These are phyloP conservation scores for Ceryle rudis DNA, from an alignment of 2,797 vertebrate genomes.

Conservation along the genomic window DNA sequence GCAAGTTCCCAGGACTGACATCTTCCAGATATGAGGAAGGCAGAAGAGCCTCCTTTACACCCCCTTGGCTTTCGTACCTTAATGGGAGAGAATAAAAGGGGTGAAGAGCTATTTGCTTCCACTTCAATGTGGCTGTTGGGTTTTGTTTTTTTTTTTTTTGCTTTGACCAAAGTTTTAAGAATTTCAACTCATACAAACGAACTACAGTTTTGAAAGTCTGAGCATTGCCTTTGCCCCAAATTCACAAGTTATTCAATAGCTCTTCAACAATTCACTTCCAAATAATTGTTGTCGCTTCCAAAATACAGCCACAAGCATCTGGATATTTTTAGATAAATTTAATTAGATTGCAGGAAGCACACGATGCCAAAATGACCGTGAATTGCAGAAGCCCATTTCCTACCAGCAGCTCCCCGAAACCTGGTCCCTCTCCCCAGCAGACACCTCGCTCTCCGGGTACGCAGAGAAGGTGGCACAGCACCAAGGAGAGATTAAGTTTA, in stretches of 20 bases:
- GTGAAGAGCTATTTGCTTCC: neutral
- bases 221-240: neutral
- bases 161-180: neutral
- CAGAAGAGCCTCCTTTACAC: neutral
- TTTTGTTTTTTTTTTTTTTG: neutral
- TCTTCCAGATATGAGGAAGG: neutral
- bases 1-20: neutral
- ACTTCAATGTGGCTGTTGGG: neutral
- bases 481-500: neutral
- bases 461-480: neutral
- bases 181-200: neutral
- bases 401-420: neutral
- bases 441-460: accelerated
- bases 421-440: neutral
- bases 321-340: neutral
- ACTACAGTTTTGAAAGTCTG: neutral
- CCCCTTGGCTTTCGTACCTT: neutral
- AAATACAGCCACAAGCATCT: neutral
- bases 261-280: neutral
- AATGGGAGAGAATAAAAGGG: neutral
- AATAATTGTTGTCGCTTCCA: neutral
- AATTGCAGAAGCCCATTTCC: neutral
- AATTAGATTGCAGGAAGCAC: neutral
- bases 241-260: neutral
- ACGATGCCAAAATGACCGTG: neutral